phyloP scores from a whole-genome alignment of 2,113 vertebrate genomes.

The Empidonax traillii region DNA sequence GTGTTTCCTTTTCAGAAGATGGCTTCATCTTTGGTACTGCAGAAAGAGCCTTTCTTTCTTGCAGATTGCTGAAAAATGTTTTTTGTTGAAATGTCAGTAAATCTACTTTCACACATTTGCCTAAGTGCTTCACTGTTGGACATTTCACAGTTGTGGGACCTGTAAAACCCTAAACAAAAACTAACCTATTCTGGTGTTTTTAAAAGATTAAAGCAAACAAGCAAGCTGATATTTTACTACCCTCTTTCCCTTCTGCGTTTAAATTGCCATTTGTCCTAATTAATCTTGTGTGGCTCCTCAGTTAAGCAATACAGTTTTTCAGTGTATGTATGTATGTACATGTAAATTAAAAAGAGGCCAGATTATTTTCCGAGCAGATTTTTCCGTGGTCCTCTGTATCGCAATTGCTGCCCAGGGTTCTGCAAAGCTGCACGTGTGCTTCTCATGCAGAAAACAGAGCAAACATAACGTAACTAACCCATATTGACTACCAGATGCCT shows the following conservation, averaged over 20 bases:
- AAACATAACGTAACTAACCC: slow-evolving; percentile 7
- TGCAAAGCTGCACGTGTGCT: not conserved
- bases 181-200: not conserved
- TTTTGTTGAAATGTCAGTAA: not conserved
- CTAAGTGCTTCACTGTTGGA: not conserved
- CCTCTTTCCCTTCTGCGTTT: not conserved
- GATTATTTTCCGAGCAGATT: not conserved
- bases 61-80: not conserved
- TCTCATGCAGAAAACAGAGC: slow-evolving; percentile 23
- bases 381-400: not conserved
- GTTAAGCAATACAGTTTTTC: not conserved
- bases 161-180: not conserved
- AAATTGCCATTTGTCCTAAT: not conserved
- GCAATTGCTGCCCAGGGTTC: not conserved
- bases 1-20: not conserved
- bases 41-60: not conserved
- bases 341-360: not conserved
- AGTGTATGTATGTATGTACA: not conserved
- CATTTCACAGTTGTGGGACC: not conserved
- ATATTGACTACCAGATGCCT: slow-evolving; percentile 36
- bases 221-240: not conserved
- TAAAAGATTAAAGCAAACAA: not conserved
- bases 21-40: not conserved
- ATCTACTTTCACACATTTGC: not conserved
- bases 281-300: not conserved